These are phyloP conservation scores for Cephus spinipes DNA, from an alignment of 2,888 invertebrate species.

Conservation along the genomic window DNA sequence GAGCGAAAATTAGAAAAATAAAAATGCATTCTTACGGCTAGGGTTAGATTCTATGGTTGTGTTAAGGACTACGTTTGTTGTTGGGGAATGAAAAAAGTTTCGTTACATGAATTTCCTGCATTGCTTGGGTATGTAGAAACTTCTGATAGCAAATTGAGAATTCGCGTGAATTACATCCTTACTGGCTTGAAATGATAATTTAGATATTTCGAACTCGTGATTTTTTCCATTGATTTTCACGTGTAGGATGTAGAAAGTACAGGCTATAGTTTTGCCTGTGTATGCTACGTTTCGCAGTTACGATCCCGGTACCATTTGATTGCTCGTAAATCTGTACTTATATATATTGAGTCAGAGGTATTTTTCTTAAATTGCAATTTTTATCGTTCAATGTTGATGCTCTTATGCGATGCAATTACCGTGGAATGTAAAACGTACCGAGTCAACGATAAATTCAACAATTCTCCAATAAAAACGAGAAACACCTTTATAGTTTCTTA, in stretches of 20 bases:
- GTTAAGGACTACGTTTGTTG: neutral
- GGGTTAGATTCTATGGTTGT: neutral
- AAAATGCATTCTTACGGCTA: neutral
- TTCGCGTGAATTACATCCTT: neutral
- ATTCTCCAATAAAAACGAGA: neutral
- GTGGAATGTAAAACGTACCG: neutral
- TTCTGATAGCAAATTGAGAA: neutral
- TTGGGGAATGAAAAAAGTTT: neutral
- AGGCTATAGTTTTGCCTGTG: neutral
- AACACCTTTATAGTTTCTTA: neutral
- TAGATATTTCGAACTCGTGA: neutral
- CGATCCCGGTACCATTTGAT: neutral
- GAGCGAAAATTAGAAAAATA: neutral
- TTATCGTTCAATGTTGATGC: neutral
- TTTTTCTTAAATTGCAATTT: neutral
- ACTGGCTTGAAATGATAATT: neutral
- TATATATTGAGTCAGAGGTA: neutral
- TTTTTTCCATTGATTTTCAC: neutral
- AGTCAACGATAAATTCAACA: neutral
- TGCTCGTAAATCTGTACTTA: neutral
- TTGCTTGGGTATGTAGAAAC: neutral
- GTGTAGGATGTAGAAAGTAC: neutral
- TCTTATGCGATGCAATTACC: neutral
- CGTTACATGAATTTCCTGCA: neutral
- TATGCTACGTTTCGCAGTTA: neutral